Evolutionary conservation across 2,888 invertebrate species (phyloP).

Genomic region (Liodrosophila aerea): DNA sequence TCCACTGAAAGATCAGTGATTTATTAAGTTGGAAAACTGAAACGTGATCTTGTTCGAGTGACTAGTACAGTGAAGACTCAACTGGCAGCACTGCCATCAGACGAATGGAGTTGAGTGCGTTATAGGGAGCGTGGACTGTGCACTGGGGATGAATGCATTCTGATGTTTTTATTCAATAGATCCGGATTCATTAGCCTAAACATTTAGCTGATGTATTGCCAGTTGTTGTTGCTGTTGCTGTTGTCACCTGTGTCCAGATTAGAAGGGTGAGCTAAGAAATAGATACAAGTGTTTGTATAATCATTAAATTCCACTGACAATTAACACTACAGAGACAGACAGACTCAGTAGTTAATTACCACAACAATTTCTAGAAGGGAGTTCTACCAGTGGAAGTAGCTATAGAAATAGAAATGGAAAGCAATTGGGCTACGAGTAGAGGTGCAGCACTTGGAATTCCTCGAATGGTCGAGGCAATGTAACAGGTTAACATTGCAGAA

Average conservation of each 20-base stretch:
- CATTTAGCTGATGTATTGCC: slow-evolving; percentile 14
- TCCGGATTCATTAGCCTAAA: slow-evolving; percentile 35
- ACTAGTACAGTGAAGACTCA: too few relatives aligned
- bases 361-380: slow-evolving; percentile 29
- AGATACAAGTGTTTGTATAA: not conserved
- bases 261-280: slow-evolving; percentile 36
- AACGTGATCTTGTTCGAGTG: slow-evolving; percentile 28
- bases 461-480: slow-evolving; percentile 24
- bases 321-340: slow-evolving; percentile 20
- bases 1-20: slow-evolving; percentile 30
- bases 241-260: slow-evolving; percentile 1
- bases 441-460: slow-evolving; percentile 26
- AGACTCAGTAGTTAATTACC: not conserved
- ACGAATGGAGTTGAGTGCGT: not conserved
- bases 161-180: too few relatives aligned
- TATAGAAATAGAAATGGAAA: slow-evolving; percentile 42
- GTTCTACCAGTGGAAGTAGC: slow-evolving; percentile 1
- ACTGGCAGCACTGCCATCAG: too few relatives aligned
- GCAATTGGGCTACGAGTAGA: slow-evolving; percentile 8
- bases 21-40: slow-evolving; percentile 23
- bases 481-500: slow-evolving; percentile 47
- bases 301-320: slow-evolving; percentile 22
- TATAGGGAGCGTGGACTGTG: not conserved
- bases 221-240: slow-evolving; percentile 4
- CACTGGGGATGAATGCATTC: not conserved